phyloP scores from a whole-genome alignment of 2,888 invertebrate species.

The Drosophila lutescens region DNA sequence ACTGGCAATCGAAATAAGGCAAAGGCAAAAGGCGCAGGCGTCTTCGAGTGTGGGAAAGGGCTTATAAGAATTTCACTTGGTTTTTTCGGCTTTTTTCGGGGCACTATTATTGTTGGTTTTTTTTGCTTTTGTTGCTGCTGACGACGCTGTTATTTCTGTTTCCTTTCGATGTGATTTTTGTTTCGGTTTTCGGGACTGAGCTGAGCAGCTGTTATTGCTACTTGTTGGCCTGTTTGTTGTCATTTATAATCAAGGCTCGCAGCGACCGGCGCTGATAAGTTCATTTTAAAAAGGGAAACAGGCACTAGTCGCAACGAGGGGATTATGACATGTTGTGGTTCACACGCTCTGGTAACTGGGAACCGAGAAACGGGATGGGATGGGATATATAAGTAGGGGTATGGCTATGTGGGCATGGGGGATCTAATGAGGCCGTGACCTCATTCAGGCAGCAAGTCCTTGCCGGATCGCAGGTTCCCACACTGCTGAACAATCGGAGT shows the following conservation, averaged over 20 bases:
- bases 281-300: constrained; percentile 56
- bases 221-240: constrained; percentile 76
- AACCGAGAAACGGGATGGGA: constrained; percentile 15
- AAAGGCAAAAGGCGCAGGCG: constrained; percentile 60
- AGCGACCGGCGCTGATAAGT: constrained; percentile 69
- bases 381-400: constrained; percentile 5
- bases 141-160: constrained; percentile 45
- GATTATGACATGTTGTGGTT: constrained; percentile 73
- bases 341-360: constrained; percentile 58
- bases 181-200: constrained; percentile 25
- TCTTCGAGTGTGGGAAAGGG: constrained; percentile 77
- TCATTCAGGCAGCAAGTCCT: constrained; percentile 56
- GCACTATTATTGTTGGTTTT: constrained; percentile 49
- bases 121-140: constrained; percentile 35
- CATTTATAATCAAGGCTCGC: constrained; percentile 77
- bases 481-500: constrained; percentile 40
- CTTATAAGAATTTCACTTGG: constrained; percentile 79
- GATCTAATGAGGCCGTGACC: constrained; percentile 77
- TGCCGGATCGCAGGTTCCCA: constrained; percentile 61
- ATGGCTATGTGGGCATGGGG: constrained; percentile 38
- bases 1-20: constrained; percentile 10
- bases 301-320: constrained; percentile 50
- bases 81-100: constrained; percentile 62
- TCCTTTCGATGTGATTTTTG: constrained; percentile 48
- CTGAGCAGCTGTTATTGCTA: constrained; percentile 71